A percentile compares a stretch with the other conserved stretches of the same genome.
Evolutionary conservation across 2,888 invertebrate genomes (phyloP).

Genomic region (Vandiemenella viatica): DNA sequence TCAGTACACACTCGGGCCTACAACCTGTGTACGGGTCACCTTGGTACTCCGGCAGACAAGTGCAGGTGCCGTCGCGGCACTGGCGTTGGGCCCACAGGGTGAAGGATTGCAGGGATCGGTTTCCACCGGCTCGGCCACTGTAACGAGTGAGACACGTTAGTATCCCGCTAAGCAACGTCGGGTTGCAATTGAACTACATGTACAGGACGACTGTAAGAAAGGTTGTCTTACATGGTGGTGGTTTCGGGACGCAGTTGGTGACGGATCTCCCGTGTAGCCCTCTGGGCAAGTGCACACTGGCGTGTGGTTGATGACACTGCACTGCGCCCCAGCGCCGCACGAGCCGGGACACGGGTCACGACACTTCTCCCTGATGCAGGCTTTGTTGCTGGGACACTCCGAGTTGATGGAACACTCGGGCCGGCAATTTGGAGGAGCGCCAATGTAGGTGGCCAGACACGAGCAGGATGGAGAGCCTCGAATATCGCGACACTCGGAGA

Average conservation of each 20-base stretch:
- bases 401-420: conserved; percentile 51
- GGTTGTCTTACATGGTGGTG: conserved; percentile 34
- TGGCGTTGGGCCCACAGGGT: conserved; percentile 25
- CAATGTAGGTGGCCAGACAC: conserved; percentile 43
- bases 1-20: conserved; percentile 55
- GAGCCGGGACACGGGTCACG: conserved; percentile 68
- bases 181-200: not conserved
- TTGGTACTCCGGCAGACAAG: conserved; percentile 52
- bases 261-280: conserved; percentile 25
- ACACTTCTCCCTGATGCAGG: conserved; percentile 60
- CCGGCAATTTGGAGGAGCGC: conserved; percentile 49
- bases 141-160: not conserved
- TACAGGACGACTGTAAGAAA: not conserved
- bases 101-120: conserved; percentile 22
- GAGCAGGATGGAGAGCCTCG: conserved; percentile 43
- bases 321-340: conserved; percentile 46
- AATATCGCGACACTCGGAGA: conserved; percentile 40
- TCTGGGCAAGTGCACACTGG: conserved; percentile 23
- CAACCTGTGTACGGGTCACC: conserved; percentile 58
- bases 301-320: conserved; percentile 52
- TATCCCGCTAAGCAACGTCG: too few relatives aligned
- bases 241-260: conserved; percentile 29
- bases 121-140: conserved; percentile 15
- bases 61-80: conserved; percentile 42
- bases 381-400: conserved; percentile 52